Percentiles rank a stretch among this genome's conserved stretches.
Evolutionary conservation across 1,140 invertebrate genomes (phyloP).

Genomic region (Drosophila persimilis): DNA sequence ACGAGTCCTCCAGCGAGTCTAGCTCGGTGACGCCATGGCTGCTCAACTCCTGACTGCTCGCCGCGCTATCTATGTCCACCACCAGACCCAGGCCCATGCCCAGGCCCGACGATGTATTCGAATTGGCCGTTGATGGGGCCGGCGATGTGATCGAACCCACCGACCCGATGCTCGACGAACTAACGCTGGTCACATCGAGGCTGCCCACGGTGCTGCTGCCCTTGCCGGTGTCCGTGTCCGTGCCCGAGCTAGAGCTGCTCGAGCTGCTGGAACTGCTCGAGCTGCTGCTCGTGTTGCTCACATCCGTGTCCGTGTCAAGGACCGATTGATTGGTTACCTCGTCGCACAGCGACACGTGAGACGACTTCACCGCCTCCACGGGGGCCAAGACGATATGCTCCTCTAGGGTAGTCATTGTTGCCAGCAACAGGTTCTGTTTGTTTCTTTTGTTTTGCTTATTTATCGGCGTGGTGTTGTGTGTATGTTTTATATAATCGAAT

Average conservation of each 20-base stretch:
- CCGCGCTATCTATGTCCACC: conserved; percentile 67
- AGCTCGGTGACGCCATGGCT: conserved; percentile 68
- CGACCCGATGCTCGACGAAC: conserved; percentile 63
- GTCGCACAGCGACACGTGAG: conserved; percentile 32
- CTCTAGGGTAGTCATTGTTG: conserved; percentile 12
- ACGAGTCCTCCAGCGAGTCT: conserved; percentile 74
- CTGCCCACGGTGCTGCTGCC: conserved; percentile 65
- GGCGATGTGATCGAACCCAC: conserved; percentile 53
- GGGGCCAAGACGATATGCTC: conserved; percentile 5
- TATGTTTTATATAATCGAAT: neutral
- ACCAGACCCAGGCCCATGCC: conserved; percentile 59
- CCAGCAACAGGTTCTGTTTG: no score
- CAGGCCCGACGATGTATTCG: conserved; percentile 48
- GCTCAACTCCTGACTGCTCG: conserved; percentile 67
- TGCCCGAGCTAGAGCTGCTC: conserved; percentile 48
- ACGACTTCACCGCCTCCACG: no score
- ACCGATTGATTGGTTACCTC: conserved; percentile 53
- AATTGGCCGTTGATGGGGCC: conserved; percentile 49
- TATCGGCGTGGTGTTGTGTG: neutral
- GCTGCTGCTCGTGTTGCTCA: conserved; percentile 64
- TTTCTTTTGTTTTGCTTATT: conserved; percentile 2
- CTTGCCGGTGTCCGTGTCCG: conserved; percentile 68
- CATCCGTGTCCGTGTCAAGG: conserved; percentile 59
- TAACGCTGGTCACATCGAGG: conserved; percentile 64
- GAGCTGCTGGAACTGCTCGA: conserved; percentile 48